Evolutionary conservation across 2,797 vertebrate species (phyloP), one percentile per base, ranked within the genome.

Genomic region (Anas acuta): DNA sequence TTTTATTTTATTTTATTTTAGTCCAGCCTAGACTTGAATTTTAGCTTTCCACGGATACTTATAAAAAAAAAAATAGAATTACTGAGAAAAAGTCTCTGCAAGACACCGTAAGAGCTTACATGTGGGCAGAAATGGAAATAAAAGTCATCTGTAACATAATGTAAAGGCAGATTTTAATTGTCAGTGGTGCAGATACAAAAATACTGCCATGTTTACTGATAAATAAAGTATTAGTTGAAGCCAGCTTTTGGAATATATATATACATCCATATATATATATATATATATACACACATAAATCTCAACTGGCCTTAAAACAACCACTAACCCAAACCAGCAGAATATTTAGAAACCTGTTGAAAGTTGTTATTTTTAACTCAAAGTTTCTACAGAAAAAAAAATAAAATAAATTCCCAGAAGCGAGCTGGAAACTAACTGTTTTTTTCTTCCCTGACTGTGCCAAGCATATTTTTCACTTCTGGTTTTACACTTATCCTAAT

Each of bases 171-270:
- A 64, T 35, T 21, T 56, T 19, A 39, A 56, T 26, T 20, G 26
- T 41, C 28, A 53, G 4, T 30, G 20, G 21, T 41, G 5, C 13
- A 32, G 17, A 70, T 21, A 65, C 3, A 82, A 79, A 78, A 87
- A 69, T 13, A 51, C 32, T 7, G 3, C 4, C 7, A 26, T 8
- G 3, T 23, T 81, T 69, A 47, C 9, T 57, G 0, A 0, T 22
- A 91, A 84, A 70, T 20, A 28, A 62, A 28, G 15, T 49, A 32
- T 13, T 53, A 53, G 10, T 25, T 89, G 72, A 54, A 61, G 6
- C 7, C 12, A 49, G 9, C 41, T 72, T 81, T 66, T 72, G 20
- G 11, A 39, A 15, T 89, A 79, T 3, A 15, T 89, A 43, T 19
- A 43, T 21, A 49, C 7, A 23, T 49, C 22, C 12, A 51, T 26